phyloP scores from a whole-genome alignment of 2,888 invertebrate genomes.

The Drosophila atroscutellata region DNA sequence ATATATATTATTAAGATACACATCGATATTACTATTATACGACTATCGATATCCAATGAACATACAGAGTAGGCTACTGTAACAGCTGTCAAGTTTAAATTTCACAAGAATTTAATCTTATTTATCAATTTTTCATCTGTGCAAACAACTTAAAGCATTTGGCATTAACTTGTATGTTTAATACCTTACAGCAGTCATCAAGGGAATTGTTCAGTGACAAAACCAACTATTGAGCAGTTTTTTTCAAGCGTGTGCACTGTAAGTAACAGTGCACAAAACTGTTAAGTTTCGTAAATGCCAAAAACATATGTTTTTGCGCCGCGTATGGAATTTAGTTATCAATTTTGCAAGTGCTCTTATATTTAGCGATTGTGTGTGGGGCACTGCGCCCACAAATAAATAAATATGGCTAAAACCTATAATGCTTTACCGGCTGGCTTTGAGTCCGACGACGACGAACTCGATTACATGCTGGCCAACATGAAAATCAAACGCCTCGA shows the following conservation, averaged over 20 bases:
- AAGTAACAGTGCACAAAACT: conserved; percentile 9
- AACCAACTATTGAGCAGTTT: neutral
- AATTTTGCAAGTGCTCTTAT: conserved; percentile 42
- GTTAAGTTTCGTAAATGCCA: conserved; percentile 9
- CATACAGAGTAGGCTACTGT: neutral
- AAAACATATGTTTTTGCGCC: conserved; percentile 42
- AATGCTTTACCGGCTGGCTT: conserved; percentile 80
- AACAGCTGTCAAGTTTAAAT: neutral
- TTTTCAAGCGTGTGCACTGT: neutral
- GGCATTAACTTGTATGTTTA: neutral
- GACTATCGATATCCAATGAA: neutral
- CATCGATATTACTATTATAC: neutral
- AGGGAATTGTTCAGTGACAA: neutral
- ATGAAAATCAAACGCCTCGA: conserved; percentile 84
- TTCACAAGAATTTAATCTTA: neutral
- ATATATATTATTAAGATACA: neutral
- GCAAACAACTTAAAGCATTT: neutral
- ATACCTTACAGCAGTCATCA: neutral
- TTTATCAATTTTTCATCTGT: neutral
- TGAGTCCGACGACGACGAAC: conserved; percentile 77
- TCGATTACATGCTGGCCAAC: conserved; percentile 65
- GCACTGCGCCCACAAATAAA: conserved; percentile 44
- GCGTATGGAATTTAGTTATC: conserved; percentile 43
- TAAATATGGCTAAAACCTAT: conserved; percentile 47
- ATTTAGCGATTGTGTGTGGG: conserved; percentile 19